A percentile compares a stretch with the other conserved stretches of the same genome.
Evolutionary conservation across 2,797 vertebrate species (phyloP).

Genomic region (Argya squamiceps): DNA sequence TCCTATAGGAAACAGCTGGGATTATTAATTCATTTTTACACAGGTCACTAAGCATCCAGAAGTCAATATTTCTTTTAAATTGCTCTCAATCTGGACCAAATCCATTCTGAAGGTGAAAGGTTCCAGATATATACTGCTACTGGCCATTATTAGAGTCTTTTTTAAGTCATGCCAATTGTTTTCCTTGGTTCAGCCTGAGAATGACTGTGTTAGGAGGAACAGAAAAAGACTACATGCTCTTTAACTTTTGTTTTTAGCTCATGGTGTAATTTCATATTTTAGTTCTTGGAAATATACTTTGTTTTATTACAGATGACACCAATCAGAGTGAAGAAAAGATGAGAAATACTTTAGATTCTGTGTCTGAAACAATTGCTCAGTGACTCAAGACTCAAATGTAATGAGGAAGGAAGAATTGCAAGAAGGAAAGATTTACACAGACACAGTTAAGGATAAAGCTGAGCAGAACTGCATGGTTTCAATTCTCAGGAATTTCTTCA

Average conservation of each 20-base stretch:
- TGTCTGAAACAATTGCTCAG: conserved; percentile 29
- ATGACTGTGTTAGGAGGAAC: not conserved
- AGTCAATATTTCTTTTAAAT: conserved; percentile 68
- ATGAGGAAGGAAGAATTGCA: conserved; percentile 39
- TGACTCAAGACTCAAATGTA: conserved; percentile 51
- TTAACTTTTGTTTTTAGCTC: conserved; percentile 24
- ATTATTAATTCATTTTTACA: conserved; percentile 67
- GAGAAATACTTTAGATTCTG: conserved; percentile 15
- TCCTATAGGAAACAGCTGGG: conserved; percentile 34
- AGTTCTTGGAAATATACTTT: not conserved
- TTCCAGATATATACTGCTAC: conserved; percentile 36
- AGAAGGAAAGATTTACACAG: conserved; percentile 19
- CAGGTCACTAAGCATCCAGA: conserved; percentile 51
- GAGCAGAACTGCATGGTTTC: not conserved
- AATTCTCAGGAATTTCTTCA: conserved; percentile 4
- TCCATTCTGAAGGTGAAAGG: conserved; percentile 58
- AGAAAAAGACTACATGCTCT: not conserved
- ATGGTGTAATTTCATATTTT: not conserved
- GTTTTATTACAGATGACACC: conserved; percentile 2
- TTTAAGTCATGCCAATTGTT: conserved; percentile 28
- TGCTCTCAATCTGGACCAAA: conserved; percentile 40
- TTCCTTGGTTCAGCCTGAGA: not conserved
- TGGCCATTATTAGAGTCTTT: not conserved
- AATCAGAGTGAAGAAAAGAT: not conserved
- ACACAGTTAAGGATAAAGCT: not conserved